Conservation (phyloP, 2,888 invertebrate species). For the Atethmia centrago region DNA sequence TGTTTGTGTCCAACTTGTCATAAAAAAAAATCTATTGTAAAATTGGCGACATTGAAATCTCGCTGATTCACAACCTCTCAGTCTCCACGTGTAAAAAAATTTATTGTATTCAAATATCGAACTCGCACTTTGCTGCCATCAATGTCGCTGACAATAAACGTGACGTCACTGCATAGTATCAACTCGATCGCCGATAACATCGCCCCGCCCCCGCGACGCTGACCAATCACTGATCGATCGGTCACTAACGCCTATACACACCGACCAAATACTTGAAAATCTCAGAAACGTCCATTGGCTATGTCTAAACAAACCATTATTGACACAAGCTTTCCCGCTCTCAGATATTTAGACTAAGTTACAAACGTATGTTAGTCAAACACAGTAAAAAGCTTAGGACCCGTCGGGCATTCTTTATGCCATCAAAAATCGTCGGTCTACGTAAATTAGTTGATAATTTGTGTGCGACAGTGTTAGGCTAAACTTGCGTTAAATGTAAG, state of each 20-base stretch:
- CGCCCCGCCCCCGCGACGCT: constrained; percentile 82
- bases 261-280: constrained; percentile 63
- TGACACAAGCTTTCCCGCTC: constrained; percentile 61
- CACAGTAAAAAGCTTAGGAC: constrained; percentile 83
- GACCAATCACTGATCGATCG: constrained; percentile 88
- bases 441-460: constrained; percentile 90
- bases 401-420: constrained; percentile 76
- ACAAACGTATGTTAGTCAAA: constrained; percentile 68
- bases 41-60: constrained; percentile 36
- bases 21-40: constrained; percentile 14
- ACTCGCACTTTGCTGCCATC: constrained; percentile 48
- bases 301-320: constrained; percentile 57
- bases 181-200: constrained; percentile 77
- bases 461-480: constrained; percentile 85
- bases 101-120: constrained; percentile 64
- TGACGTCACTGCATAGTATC: constrained; percentile 73
- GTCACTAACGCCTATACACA: constrained; percentile 78
- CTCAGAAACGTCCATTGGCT: constrained; percentile 64
- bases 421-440: constrained; percentile 82
- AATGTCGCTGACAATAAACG: constrained; percentile 73
- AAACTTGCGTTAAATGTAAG: constrained; percentile 89
- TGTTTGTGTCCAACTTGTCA: background rate
- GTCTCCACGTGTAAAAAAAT: constrained; percentile 35
- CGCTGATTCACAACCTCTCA: constrained; percentile 29
- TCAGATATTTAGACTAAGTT: constrained; percentile 59